phyloP scores from a whole-genome alignment of 2,797 vertebrate species.

The Muraenolepis orangiensis region DNA sequence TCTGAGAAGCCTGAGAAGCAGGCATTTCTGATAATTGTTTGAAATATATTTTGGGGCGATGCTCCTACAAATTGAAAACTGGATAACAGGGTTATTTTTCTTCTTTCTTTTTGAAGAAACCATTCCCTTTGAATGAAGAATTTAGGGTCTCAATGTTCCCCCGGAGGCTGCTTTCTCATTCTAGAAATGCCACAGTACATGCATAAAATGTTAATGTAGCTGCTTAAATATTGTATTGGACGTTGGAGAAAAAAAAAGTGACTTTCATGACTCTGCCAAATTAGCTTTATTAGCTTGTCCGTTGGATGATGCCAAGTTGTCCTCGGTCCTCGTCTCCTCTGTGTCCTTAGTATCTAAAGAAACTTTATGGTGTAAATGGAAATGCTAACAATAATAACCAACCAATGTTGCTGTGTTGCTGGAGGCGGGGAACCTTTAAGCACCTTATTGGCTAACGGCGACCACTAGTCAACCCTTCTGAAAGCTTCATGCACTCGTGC shows the following conservation, averaged over 20 bases:
- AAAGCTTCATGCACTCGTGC: not conserved
- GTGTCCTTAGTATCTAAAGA: not conserved
- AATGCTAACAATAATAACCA: not conserved
- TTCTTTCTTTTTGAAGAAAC: not conserved
- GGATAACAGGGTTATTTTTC: not conserved
- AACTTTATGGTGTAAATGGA: not conserved
- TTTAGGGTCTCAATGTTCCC: conserved; percentile 11
- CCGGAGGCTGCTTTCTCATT: conserved; percentile 3
- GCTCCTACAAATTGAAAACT: not conserved
- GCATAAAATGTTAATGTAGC: conserved; percentile 35
- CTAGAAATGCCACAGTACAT: conserved; percentile 6
- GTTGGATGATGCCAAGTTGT: conserved; percentile 5
- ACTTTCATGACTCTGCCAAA: conserved; percentile 23
- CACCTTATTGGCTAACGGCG: too few relatives aligned
- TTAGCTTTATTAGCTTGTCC: conserved; percentile 10
- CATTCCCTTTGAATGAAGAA: conserved; percentile 11
- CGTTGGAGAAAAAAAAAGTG: conserved; percentile 11
- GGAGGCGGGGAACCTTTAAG: too few relatives aligned
- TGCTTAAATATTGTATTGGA: conserved; percentile 43
- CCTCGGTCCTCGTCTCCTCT: not conserved
- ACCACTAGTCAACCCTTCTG: not conserved
- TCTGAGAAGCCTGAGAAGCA: not conserved
- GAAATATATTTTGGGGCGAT: not conserved
- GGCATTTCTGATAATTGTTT: not conserved
- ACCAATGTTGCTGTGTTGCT: too few relatives aligned